Evolutionary conservation across 2,113 vertebrate species (phyloP).

Genomic region (Dicaeum eximium): DNA sequence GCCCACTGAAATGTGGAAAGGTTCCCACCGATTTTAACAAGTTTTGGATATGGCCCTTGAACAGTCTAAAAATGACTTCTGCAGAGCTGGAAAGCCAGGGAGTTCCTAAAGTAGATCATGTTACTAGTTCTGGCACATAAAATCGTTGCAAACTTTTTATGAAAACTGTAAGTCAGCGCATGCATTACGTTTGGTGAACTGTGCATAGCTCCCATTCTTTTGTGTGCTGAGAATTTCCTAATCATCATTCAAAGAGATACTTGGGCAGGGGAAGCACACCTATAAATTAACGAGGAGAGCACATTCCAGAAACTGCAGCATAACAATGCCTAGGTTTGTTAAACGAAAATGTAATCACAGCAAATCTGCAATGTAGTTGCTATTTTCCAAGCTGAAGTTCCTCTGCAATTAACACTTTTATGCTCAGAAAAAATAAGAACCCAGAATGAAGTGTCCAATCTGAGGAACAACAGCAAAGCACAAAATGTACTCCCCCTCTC

Average conservation of each 20-base stretch:
- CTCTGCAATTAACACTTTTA: slow-evolving; percentile 57
- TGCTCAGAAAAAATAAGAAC: slow-evolving; percentile 33
- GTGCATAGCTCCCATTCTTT: slow-evolving; percentile 74
- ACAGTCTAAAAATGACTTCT: slow-evolving; percentile 69
- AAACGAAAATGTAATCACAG: slow-evolving; percentile 36
- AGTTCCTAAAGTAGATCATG: slow-evolving; percentile 77
- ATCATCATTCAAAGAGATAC: slow-evolving; percentile 62
- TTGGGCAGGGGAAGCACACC: slow-evolving; percentile 40
- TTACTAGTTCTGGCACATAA: slow-evolving; percentile 81
- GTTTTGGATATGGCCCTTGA: slow-evolving; percentile 56
- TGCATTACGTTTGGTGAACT: slow-evolving; percentile 60
- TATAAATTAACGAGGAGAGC: slow-evolving; percentile 35
- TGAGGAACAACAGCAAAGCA: slow-evolving; percentile 6
- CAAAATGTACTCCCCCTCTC: not conserved
- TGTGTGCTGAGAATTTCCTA: slow-evolving; percentile 48
- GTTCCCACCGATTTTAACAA: slow-evolving; percentile 56
- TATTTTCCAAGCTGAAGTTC: slow-evolving; percentile 65
- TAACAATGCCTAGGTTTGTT: not conserved
- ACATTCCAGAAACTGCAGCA: slow-evolving; percentile 24
- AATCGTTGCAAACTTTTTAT: slow-evolving; percentile 72
- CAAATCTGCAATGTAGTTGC: slow-evolving; percentile 21
- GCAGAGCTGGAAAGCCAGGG: slow-evolving; percentile 76
- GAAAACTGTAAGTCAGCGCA: slow-evolving; percentile 73
- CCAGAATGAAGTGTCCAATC: not conserved
- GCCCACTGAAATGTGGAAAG: slow-evolving; percentile 35